Percentiles rank a stretch among this genome's conserved stretches.
These are phyloP conservation scores for Nothoprocta perdicaria DNA, from an alignment of 2,113 vertebrate species.

Conservation along the genomic window DNA sequence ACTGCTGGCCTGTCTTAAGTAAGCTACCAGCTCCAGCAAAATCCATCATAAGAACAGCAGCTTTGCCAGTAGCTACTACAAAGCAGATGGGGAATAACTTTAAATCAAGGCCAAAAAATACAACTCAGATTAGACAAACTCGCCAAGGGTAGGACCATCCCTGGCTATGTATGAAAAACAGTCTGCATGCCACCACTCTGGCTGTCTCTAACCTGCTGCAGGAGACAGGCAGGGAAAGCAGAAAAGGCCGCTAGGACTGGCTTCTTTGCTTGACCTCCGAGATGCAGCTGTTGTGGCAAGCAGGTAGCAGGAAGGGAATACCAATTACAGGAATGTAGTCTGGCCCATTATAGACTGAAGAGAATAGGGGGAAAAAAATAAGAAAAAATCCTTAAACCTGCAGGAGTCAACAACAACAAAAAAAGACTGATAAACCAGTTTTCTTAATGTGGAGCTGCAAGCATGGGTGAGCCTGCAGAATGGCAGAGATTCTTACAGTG, in stretches of 20 bases:
- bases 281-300: not conserved
- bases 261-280: not conserved
- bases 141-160: not conserved
- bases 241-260: not conserved
- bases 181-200: not conserved
- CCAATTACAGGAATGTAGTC: not conserved
- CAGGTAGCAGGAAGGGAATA: not conserved
- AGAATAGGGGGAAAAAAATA: not conserved
- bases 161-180: not conserved
- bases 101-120: not conserved
- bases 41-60: slow-evolving; percentile 17
- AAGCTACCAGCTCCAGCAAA: not conserved
- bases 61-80: slow-evolving; percentile 10
- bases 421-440: not conserved
- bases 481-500: not conserved
- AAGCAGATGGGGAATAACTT: not conserved
- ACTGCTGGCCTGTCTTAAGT: not conserved
- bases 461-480: not conserved
- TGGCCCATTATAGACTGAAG: not conserved
- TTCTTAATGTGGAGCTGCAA: not conserved
- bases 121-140: not conserved
- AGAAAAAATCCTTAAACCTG: not conserved
- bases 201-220: not conserved
- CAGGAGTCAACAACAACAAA: not conserved
- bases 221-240: not conserved